These are phyloP conservation scores for Campoplex nolae DNA, from an alignment of 2,888 invertebrate species.

Conservation along the genomic window DNA sequence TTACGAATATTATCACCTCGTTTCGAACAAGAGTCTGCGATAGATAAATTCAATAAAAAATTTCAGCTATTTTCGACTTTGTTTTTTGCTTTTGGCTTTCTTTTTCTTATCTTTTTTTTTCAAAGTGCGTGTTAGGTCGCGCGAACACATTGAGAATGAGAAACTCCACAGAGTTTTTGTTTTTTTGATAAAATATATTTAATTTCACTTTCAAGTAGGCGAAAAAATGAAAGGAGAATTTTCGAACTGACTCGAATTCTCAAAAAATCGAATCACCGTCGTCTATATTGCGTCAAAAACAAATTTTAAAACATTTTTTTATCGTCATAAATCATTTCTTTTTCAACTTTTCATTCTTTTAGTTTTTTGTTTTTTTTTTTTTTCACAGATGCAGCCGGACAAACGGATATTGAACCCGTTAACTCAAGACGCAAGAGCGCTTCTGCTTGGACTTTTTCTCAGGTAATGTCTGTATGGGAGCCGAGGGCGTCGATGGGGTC, in stretches of 20 bases:
- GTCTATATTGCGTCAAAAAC: constrained; percentile 27
- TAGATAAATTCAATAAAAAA: constrained; percentile 33
- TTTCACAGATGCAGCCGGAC: constrained; percentile 51
- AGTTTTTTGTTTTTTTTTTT: constrained; percentile 16
- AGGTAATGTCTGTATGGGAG: constrained; percentile 78
- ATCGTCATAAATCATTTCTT: constrained; percentile 64
- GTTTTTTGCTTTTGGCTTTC: neutral
- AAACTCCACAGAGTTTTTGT: constrained; percentile 1
- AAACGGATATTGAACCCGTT: constrained; percentile 74
- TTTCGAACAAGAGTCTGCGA: constrained; percentile 52
- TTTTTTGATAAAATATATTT: neutral
- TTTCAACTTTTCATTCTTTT: neutral
- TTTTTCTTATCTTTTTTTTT: neutral
- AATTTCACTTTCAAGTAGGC: constrained; percentile 16
- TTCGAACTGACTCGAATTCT: constrained; percentile 8
- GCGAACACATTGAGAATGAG: constrained; percentile 37
- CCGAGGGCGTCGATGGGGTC: constrained; percentile 82
- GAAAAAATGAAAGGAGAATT: constrained; percentile 19
- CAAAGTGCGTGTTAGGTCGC: constrained; percentile 26
- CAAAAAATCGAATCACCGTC: constrained; percentile 2
- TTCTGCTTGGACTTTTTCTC: constrained; percentile 83
- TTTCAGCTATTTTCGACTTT: constrained; percentile 21
- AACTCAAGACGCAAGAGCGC: constrained; percentile 83
- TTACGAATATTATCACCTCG: constrained; percentile 76
- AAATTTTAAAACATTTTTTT: constrained; percentile 67